phyloP scores from a whole-genome alignment of 2,797 vertebrate species.

The Bucorvus abyssinicus region DNA sequence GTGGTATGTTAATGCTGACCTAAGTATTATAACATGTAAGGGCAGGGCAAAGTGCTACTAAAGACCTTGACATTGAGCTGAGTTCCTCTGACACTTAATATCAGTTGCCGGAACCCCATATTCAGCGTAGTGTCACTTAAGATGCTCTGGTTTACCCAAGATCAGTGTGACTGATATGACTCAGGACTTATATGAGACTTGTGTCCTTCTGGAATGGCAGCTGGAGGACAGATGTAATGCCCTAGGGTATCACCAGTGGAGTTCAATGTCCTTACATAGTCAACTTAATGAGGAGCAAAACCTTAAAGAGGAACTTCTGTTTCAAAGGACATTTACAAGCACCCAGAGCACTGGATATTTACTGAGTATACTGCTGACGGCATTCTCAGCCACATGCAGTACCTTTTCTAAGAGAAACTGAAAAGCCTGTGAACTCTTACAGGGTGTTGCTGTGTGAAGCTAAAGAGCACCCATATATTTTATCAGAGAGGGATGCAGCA shows the following conservation, averaged over 20 bases:
- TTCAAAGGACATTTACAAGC: background rate
- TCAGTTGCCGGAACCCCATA: background rate
- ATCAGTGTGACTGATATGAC: background rate
- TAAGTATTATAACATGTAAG: background rate
- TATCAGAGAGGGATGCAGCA: background rate
- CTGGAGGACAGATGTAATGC: background rate
- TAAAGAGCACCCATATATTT: background rate
- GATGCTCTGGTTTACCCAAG: background rate
- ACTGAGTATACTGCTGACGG: background rate
- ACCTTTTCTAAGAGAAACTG: background rate
- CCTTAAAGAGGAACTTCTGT: background rate
- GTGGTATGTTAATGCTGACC: background rate
- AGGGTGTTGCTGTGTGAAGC: background rate
- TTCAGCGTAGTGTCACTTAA: background rate
- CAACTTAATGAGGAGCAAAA: background rate
- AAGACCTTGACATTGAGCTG: accelerated
- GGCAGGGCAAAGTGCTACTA: background rate
- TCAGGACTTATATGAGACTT: accelerated
- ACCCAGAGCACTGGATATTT: background rate
- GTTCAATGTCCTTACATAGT: background rate
- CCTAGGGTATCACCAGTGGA: background rate
- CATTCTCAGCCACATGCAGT: background rate
- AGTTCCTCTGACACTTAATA: background rate
- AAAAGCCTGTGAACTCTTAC: background rate
- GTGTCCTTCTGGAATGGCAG: background rate